Conservation (phyloP, 2,888 invertebrate genomes). For the Antheraea yamamai region DNA sequence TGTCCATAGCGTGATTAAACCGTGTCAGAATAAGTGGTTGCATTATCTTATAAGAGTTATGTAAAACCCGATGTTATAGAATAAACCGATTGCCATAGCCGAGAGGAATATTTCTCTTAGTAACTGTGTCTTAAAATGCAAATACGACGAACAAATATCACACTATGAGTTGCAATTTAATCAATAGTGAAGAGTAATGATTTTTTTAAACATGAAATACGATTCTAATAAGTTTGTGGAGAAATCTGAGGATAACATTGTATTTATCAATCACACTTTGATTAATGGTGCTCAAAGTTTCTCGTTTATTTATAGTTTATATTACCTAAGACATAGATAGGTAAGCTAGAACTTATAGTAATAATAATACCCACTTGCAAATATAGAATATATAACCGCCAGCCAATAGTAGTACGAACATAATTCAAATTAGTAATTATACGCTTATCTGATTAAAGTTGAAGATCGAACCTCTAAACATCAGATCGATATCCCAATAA, state of each 20-base stretch:
- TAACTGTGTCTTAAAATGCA: too few relatives aligned
- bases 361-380: too few relatives aligned
- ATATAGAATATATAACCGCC: background rate
- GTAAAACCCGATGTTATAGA: too few relatives aligned
- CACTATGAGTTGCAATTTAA: too few relatives aligned
- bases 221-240: background rate
- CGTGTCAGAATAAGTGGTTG: background rate
- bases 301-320: background rate
- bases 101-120: too few relatives aligned
- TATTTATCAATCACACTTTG: background rate
- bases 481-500: background rate
- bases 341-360: too few relatives aligned
- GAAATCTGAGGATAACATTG: background rate
- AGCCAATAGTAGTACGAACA: background rate
- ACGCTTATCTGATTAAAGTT: background rate
- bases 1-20: background rate
- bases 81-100: too few relatives aligned
- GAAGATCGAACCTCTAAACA: background rate
- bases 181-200: background rate
- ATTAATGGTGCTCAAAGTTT: background rate
- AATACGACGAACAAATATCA: too few relatives aligned
- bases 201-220: background rate
- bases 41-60: background rate
- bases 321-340: too few relatives aligned
- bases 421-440: background rate